Evolutionary conservation across 1,140 invertebrate species (phyloP).

Genomic region (Papilio dardanus): DNA sequence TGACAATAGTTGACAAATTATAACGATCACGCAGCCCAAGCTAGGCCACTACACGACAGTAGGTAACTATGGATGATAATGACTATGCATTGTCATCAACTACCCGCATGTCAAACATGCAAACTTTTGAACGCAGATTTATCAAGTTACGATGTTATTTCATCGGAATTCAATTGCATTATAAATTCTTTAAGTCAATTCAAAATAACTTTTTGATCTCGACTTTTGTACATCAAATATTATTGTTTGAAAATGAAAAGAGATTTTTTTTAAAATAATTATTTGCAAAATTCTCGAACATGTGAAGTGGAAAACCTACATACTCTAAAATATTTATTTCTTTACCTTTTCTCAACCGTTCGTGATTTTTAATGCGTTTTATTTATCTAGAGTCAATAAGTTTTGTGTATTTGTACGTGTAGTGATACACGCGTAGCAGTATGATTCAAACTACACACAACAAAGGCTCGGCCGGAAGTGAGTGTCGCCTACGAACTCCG

Average conservation of each 20-base stretch:
- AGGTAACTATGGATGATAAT: constrained; percentile 38
- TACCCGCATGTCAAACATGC: constrained; percentile 54
- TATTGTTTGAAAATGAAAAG: neutral
- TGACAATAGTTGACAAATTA: neutral
- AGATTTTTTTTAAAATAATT: neutral
- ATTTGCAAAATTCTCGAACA: neutral
- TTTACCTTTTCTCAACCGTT: neutral
- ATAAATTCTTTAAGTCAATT: no score
- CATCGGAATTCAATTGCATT: neutral
- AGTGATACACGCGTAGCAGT: constrained; percentile 6
- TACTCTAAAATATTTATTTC: neutral
- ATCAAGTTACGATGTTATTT: constrained; percentile 40
- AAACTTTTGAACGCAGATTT: constrained; percentile 46
- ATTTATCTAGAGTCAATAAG: constrained; percentile 10
- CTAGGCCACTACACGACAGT: neutral
- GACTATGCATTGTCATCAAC: constrained; percentile 50
- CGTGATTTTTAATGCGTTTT: neutral
- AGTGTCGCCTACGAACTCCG: constrained; percentile 22
- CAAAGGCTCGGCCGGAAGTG: constrained; percentile 41
- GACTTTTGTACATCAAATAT: neutral
- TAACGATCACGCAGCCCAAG: neutral
- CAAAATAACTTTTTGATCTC: no score
- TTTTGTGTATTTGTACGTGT: constrained; percentile 5
- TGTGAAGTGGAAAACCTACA: neutral
- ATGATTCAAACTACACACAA: constrained; percentile 46